These are phyloP conservation scores for Deilephila porcellus DNA, from an alignment of 2,888 invertebrate species.

Conservation along the genomic window DNA sequence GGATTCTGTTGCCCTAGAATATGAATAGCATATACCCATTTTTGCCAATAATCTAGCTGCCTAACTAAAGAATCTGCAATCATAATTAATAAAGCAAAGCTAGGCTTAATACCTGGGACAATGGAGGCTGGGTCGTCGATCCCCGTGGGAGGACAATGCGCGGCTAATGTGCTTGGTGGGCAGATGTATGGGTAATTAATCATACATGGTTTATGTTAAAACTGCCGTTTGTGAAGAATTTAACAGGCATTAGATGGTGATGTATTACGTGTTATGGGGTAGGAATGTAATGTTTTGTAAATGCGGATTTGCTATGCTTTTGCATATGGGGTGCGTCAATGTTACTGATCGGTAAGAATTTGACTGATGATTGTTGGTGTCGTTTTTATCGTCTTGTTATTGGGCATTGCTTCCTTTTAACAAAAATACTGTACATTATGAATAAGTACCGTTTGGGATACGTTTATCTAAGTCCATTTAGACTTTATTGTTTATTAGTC, in stretches of 20 bases:
- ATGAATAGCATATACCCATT: too few relatives aligned
- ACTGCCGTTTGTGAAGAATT: constrained; percentile 9
- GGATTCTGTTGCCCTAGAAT: too few relatives aligned
- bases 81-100: constrained; percentile 17
- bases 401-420: too few relatives aligned
- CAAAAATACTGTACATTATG: too few relatives aligned
- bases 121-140: constrained; percentile 60
- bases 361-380: too few relatives aligned
- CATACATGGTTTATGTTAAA: constrained; percentile 2
- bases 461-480: too few relatives aligned
- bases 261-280: not conserved
- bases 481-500: too few relatives aligned
- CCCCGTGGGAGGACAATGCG: constrained; percentile 67
- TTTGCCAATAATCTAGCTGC: too few relatives aligned
- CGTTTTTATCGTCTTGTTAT: too few relatives aligned
- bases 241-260: constrained; percentile 28
- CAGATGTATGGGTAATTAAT: constrained; percentile 21
- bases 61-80: not conserved
- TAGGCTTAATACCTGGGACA: constrained; percentile 28
- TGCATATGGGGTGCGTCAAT: not conserved
- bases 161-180: constrained; percentile 26
- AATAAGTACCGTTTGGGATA: too few relatives aligned
- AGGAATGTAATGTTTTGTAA: not conserved
- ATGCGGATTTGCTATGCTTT: not conserved
- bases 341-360: not conserved